Evolutionary conservation across 2,113 vertebrate species (phyloP), one percentile per base, ranked within the genome.

Genomic region (Ammospiza nelsoni): DNA sequence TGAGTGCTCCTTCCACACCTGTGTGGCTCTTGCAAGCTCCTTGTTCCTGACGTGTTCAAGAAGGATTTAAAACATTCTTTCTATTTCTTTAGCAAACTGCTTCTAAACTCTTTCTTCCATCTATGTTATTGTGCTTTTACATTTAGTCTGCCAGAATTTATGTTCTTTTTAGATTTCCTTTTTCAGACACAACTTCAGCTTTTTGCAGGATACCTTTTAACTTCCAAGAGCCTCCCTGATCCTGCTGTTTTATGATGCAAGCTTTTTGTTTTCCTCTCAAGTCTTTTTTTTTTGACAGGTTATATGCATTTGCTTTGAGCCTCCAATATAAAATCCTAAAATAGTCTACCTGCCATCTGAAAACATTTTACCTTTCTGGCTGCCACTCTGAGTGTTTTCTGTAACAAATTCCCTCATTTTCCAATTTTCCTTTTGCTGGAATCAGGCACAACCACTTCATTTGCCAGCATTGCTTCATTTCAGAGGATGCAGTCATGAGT

Each of bases 241-340:
- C 89, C 92, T 94, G 92, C 92, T 92, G 73, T 92, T 97, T 97
- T 89, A 78, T 94, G 94, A 95, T 95, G 90, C 92, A 51, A 92
- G 96, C 92, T 97, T 96, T 93, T 96, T 97, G 94, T 92, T 96
- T 97, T 93, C 63, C 89, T 97, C 92, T 94, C 92, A 89, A 91
- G 94, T 96, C 79, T 95, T 92, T 92, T 92, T 94, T 94, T 97
- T 90, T 94, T 97, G 96, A 97, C 96, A 97, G 94, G 92, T 90
- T 94, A 93, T 96, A 96, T 96, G 95, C 94, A 94, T 96, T 95
- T 97, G 86, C 96, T 97, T 96, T 96, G 96, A 97, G 95, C 94
- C 35, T 97, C 89, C 86, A 75, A 78, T 96, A 90, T 81, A 93
- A 75, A 71, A 94, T 92, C 95, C 84, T 92, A 94, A 96, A 96